Evolutionary conservation across 2,113 vertebrate genomes (phyloP).

Genomic region (Anser cygnoides): DNA sequence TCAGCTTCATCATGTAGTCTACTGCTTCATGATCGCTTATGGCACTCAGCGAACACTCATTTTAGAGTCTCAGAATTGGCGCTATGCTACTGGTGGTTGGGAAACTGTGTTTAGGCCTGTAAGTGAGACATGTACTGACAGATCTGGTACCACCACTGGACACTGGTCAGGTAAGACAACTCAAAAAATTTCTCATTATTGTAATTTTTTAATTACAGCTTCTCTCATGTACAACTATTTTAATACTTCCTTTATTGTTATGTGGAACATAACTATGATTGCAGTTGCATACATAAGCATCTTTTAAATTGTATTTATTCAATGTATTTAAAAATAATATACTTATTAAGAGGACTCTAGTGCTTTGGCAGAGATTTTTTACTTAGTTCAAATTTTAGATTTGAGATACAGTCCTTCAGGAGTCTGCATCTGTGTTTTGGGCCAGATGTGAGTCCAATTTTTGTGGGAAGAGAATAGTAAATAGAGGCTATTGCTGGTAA

Average conservation of each 20-base stretch:
- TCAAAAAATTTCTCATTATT: fast-evolving
- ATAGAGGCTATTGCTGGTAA: neutral
- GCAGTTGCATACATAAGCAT: neutral
- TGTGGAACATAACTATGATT: fast-evolving
- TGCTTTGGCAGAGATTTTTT: neutral
- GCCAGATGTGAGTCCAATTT: neutral
- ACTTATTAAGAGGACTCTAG: neutral
- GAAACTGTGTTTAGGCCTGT: slow-evolving; percentile 96
- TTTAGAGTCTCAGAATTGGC: slow-evolving; percentile 97
- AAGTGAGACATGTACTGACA: slow-evolving; percentile 94
- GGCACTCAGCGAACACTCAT: slow-evolving; percentile 95
- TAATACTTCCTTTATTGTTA: neutral
- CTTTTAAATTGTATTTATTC: neutral
- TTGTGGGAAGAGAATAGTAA: neutral
- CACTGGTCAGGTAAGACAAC: slow-evolving; percentile 93
- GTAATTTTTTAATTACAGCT: neutral
- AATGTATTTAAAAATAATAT: neutral
- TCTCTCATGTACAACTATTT: fast-evolving
- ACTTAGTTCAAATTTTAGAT: neutral
- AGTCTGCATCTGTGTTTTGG: neutral
- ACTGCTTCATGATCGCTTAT: slow-evolving; percentile 99
- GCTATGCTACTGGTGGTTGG: slow-evolving; percentile 95
- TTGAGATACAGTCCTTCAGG: neutral
- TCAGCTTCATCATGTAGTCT: slow-evolving; percentile 97
- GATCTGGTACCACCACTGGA: slow-evolving; percentile 87